phyloP scores from a whole-genome alignment of 2,797 vertebrate species.

The Schizopygopsis pylzovi region DNA sequence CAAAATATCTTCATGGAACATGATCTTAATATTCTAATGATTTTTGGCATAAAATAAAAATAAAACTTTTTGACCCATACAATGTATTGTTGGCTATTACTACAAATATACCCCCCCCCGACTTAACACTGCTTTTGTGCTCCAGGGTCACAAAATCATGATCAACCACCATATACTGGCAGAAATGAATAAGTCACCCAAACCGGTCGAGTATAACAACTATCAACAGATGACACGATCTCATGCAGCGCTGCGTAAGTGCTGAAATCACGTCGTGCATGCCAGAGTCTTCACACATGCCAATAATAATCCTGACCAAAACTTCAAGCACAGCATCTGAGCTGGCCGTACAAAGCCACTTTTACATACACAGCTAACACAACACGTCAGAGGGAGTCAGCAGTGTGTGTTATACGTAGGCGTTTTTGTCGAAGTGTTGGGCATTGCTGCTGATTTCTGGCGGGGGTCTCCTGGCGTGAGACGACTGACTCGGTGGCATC shows the following conservation, averaged over 20 bases:
- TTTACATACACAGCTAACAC: background rate
- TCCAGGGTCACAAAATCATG: background rate
- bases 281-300: background rate
- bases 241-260: slow-evolving; percentile 3
- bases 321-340: background rate
- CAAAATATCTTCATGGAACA: no score
- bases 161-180: background rate
- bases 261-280: background rate
- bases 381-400: background rate
- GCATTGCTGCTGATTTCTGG: slow-evolving; percentile 77
- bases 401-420: slow-evolving; percentile 83
- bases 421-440: slow-evolving; percentile 95
- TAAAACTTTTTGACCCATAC: no score
- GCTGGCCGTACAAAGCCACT: background rate
- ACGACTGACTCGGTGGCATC: slow-evolving; percentile 74
- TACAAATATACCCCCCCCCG: no score
- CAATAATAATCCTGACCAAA: background rate
- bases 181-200: background rate
- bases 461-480: slow-evolving; percentile 71
- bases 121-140: no score
- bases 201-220: background rate
- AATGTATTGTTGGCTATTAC: no score
- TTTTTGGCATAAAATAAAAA: no score
- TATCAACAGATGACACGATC: background rate
- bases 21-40: no score